Conservation (phyloP, 2,113 vertebrate genomes). For the western clawed frog (Xenopus tropicalis) region DNA sequence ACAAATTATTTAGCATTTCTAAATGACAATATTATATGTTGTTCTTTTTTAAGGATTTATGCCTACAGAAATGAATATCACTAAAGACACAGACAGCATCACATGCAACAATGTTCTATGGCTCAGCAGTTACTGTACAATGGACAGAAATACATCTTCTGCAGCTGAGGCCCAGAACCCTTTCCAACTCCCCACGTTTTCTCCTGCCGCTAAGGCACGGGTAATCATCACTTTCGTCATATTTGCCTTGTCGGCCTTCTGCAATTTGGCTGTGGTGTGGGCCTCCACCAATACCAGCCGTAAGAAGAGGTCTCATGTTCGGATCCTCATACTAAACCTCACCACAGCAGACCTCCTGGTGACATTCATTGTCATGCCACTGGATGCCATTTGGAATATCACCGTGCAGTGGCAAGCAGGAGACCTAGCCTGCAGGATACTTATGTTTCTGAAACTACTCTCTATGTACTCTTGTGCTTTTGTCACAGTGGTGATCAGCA, state of each 20-base stretch:
- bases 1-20: not conserved
- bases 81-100: accelerated
- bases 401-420: slow-evolving; percentile 81
- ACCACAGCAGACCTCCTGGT: slow-evolving; percentile 76
- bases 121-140: not conserved
- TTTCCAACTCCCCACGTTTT: slow-evolving; percentile 74
- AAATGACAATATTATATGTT: accelerated
- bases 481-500: slow-evolving; percentile 78
- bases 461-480: slow-evolving; percentile 84
- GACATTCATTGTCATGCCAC: slow-evolving; percentile 79
- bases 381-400: slow-evolving; percentile 82
- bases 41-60: not conserved
- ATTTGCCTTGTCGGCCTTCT: slow-evolving; percentile 64
- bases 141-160: slow-evolving; percentile 6
- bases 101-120: accelerated
- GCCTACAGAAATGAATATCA: not conserved
- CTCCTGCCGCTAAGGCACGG: slow-evolving; percentile 72
- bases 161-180: not conserved
- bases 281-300: slow-evolving; percentile 57
- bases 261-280: slow-evolving; percentile 73
- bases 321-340: slow-evolving; percentile 77
- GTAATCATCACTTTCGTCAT: slow-evolving; percentile 75
- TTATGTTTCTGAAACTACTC: slow-evolving; percentile 82
- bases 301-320: slow-evolving; percentile 70
- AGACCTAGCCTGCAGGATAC: slow-evolving; percentile 70